Evolutionary conservation across 2,113 vertebrate species (phyloP).

Genomic region (Vulpes lagopus): DNA sequence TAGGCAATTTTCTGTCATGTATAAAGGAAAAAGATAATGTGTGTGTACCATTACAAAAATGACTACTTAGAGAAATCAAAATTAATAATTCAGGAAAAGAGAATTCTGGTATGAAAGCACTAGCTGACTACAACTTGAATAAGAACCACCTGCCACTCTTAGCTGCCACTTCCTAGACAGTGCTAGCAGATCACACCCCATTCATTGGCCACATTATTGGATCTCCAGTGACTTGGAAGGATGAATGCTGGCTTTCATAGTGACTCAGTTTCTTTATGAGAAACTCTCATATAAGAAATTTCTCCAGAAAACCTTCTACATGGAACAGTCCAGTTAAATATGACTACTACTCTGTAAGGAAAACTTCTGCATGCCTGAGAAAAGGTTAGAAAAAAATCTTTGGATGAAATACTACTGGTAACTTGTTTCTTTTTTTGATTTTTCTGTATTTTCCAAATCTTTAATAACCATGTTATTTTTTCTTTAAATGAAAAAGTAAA

Average conservation of each 20-base stretch:
- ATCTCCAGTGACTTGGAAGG: not conserved
- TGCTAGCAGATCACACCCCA: not conserved
- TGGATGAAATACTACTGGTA: not conserved
- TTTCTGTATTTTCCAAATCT: conserved; percentile 17
- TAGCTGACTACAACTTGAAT: not conserved
- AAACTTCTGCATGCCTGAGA: not conserved
- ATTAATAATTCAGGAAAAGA: not conserved
- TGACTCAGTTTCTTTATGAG: not conserved
- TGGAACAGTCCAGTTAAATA: not conserved
- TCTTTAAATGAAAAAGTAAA: conserved; percentile 55
- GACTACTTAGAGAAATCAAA: conserved; percentile 13
- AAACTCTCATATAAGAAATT: not conserved
- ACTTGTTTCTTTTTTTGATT: conserved; percentile 41
- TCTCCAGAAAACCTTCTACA: not conserved
- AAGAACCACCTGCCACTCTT: not conserved
- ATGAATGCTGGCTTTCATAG: not conserved
- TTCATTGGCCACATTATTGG: not conserved
- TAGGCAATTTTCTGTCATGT: not conserved
- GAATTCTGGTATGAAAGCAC: not conserved
- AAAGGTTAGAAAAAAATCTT: conserved; percentile 20
- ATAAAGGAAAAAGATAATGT: not conserved
- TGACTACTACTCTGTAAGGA: not conserved
- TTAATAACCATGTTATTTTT: not conserved
- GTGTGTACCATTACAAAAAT: not conserved
- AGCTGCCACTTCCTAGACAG: not conserved